These are phyloP conservation scores for Lymantria monacha DNA, from an alignment of 2,888 invertebrate genomes.

Conservation along the genomic window DNA sequence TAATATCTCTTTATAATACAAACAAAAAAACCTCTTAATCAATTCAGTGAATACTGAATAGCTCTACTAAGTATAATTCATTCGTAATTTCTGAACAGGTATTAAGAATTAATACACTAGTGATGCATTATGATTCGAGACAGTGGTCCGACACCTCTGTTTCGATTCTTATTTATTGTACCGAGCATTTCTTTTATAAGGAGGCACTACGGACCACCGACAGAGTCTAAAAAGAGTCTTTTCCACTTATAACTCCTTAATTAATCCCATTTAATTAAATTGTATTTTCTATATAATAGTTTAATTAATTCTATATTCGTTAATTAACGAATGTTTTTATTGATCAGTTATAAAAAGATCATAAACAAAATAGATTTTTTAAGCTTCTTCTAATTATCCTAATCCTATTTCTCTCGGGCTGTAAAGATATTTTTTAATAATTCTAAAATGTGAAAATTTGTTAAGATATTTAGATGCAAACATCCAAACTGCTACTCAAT, in stretches of 20 bases:
- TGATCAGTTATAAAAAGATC: constrained; percentile 25
- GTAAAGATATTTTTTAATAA: too few species aligned
- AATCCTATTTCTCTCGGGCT: too few species aligned
- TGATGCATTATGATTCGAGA: constrained; percentile 57
- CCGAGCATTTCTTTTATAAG: constrained; percentile 50
- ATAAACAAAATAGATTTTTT: constrained; percentile 16
- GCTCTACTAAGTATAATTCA: constrained; percentile 22
- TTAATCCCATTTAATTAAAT: neutral
- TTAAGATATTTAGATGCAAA: too few species aligned
- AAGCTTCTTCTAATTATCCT: too few species aligned
- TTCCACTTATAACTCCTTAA: constrained; percentile 33
- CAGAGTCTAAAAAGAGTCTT: constrained; percentile 36
- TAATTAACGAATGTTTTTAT: constrained; percentile 31
- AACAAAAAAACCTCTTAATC: constrained; percentile 15
- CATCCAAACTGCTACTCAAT: too few species aligned
- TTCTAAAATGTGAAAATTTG: too few species aligned
- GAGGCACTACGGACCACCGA: constrained; percentile 54
- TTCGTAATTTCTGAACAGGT: constrained; percentile 39
- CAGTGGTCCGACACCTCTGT: constrained; percentile 58
- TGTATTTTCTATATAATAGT: constrained; percentile 10
- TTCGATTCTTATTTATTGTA: constrained; percentile 58
- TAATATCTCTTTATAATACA: neutral
- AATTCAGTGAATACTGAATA: neutral
- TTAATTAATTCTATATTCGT: constrained; percentile 22
- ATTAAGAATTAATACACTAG: constrained; percentile 51